A percentile compares a stretch with the other conserved stretches of the same genome.
Conservation (phyloP, 2,888 invertebrate genomes). For the Lottia gigantea region DNA sequence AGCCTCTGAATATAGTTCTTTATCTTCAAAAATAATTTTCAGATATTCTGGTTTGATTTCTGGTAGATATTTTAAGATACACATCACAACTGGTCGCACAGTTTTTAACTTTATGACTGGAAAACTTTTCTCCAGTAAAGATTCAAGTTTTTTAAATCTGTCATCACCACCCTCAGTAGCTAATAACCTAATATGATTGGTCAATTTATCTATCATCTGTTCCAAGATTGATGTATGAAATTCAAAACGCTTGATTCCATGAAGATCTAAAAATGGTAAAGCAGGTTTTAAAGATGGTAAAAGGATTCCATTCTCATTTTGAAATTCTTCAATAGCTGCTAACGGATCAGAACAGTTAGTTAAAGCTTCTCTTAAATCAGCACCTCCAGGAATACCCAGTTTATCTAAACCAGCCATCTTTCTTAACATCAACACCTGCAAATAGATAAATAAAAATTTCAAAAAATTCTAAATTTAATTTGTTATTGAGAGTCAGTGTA, state of each 20-base stretch:
- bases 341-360: conserved; percentile 96
- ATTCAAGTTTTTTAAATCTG: conserved; percentile 86
- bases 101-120: conserved; percentile 88
- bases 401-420: conserved; percentile 75
- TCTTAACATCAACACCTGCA: neutral
- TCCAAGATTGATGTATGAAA: conserved; percentile 84
- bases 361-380: conserved; percentile 87
- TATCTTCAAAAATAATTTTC: conserved; percentile 70
- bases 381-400: conserved; percentile 87
- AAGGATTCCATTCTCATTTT: conserved; percentile 74
- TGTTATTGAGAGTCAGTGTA: too few relatives aligned
- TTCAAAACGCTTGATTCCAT: conserved; percentile 90
- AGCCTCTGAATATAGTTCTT: conserved; percentile 89
- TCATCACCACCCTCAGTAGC: conserved; percentile 56
- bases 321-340: conserved; percentile 98
- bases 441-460: too few relatives aligned
- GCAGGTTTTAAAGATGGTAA: conserved; percentile 93
- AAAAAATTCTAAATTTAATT: too few relatives aligned
- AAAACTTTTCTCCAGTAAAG: conserved; percentile 90
- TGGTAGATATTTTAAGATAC: conserved; percentile 90
- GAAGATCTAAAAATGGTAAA: conserved; percentile 92
- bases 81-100: conserved; percentile 93
- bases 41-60: conserved; percentile 92
- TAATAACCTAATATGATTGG: conserved; percentile 55
- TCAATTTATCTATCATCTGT: conserved; percentile 60